phyloP scores from a whole-genome alignment of 2,113 vertebrate genomes.

The Elachura formosa region DNA sequence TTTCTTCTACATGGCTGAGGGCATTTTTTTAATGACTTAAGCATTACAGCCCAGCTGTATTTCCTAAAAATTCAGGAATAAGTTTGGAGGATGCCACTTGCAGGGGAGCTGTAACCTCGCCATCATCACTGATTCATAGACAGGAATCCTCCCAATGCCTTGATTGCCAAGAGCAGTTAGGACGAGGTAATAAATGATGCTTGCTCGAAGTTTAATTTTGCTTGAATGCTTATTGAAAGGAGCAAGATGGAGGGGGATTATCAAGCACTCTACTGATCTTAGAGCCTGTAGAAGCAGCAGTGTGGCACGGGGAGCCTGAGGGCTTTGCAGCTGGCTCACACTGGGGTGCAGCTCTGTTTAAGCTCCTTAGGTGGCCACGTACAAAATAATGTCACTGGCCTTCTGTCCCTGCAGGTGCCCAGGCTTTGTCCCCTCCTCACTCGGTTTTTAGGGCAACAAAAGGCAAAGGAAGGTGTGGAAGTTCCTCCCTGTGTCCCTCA shows the following conservation, averaged over 20 bases:
- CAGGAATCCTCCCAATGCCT: neutral
- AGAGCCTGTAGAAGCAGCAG: neutral
- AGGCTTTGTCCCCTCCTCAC: slow-evolving; percentile 28
- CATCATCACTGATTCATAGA: neutral
- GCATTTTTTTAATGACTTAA: neutral
- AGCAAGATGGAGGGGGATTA: neutral
- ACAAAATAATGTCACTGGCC: neutral
- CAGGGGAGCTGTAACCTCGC: neutral
- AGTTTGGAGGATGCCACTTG: neutral
- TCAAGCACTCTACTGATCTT: neutral
- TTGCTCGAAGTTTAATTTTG: neutral
- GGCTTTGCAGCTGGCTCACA: neutral
- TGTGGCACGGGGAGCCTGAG: neutral
- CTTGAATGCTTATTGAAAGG: neutral
- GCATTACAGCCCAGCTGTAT: neutral
- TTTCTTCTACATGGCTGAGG: neutral
- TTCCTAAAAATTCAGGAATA: neutral
- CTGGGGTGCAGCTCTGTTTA: neutral
- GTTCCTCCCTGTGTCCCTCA: slow-evolving; percentile 5
- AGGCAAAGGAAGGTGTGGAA: neutral
- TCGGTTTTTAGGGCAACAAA: slow-evolving; percentile 36
- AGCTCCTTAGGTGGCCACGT: neutral
- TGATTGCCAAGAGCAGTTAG: neutral
- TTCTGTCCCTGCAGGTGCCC: neutral
- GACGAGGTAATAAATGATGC: neutral